Evolutionary conservation across 1,140 invertebrate genomes (phyloP), one percentile per base, ranked within the genome.

Genomic region (Bombus confusus): DNA sequence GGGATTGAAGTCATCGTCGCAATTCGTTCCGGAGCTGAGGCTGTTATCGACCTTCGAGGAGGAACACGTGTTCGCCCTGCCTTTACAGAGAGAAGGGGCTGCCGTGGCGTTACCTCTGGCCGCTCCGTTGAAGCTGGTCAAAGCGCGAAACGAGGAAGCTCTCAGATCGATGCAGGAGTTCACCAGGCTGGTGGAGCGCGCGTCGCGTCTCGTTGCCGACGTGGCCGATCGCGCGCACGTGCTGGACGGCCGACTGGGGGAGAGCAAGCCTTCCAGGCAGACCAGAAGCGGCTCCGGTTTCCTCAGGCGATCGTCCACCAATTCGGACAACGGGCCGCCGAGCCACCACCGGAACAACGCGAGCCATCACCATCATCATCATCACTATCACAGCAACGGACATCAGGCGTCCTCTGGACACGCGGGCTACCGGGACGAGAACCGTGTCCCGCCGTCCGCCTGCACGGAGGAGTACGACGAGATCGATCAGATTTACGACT

Each of bases 401-500:
- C 88, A 91, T 31, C 90, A 92, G 73, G 74, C 81, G 41, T 85
- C 85, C 12, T 87, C 89, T 15, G 91, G 87, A 18, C 92, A 93
- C 69, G 93, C 90, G 34, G 90, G 90, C 12, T 95, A 95, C 77
- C 91, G 95, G 82, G 95, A 96, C 79, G 95, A 96, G 86, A 95
- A 96, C 69, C 91, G 95, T 12, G 93, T 96, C 28, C 95, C 95
- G 10, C 93, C 93, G 10, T 95, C 96, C 12, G 77, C 84, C 25
- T 96, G 96, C 80, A 96, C 97, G 18, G 97, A 98, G 92, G 98
- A 99, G 89, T 99, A 99, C 95, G 98, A 99, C 90, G 98, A 99
- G 95, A 99, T 99, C 88, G 98, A 99, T 95, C 98, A 99, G 94
- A 98, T 99, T 84, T 99, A 99, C 94, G 98, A 98, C 93, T 99